Evolutionary conservation across 1,140 invertebrate species (phyloP).

Genomic region (Euborellia annulipes): DNA sequence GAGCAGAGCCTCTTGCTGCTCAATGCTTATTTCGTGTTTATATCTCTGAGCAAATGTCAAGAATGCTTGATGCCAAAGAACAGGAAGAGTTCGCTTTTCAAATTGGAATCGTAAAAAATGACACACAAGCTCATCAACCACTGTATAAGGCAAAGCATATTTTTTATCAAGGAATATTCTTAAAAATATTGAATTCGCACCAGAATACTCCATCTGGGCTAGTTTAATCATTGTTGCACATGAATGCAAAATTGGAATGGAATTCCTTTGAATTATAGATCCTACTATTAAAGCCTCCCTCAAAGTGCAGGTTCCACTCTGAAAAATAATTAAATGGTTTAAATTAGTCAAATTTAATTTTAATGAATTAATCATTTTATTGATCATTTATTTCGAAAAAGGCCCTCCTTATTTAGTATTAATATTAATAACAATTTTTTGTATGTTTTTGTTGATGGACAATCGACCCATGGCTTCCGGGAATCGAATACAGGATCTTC

Average conservation of each 20-base stretch:
- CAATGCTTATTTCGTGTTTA: constrained; percentile 83
- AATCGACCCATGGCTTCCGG: too few relatives aligned
- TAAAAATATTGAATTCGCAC: constrained; percentile 93
- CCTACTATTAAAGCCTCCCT: constrained; percentile 91
- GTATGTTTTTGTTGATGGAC: too few relatives aligned
- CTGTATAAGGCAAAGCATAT: constrained; percentile 90
- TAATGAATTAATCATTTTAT: too few relatives aligned
- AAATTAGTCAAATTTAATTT: too few relatives aligned
- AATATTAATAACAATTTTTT: too few relatives aligned
- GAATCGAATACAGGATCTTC: too few relatives aligned
- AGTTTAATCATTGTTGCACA: constrained; percentile 89
- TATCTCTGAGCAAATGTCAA: constrained; percentile 91
- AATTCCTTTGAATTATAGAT: constrained; percentile 78
- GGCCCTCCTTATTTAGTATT: too few relatives aligned
- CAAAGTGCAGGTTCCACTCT: constrained; percentile 84
- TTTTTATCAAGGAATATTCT: constrained; percentile 94
- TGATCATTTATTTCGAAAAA: too few relatives aligned
- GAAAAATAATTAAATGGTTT: constrained; percentile 17
- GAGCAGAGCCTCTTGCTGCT: constrained; percentile 77
- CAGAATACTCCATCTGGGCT: constrained; percentile 88
- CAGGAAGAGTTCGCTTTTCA: constrained; percentile 72
- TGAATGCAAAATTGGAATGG: constrained; percentile 92
- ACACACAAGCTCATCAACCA: constrained; percentile 88
- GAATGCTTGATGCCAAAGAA: constrained; percentile 92
- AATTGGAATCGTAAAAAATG: constrained; percentile 82